Evolutionary conservation across 2,113 vertebrate species (phyloP), one percentile per base, ranked within the genome.

Genomic region (Daphoenositta chrysoptera): DNA sequence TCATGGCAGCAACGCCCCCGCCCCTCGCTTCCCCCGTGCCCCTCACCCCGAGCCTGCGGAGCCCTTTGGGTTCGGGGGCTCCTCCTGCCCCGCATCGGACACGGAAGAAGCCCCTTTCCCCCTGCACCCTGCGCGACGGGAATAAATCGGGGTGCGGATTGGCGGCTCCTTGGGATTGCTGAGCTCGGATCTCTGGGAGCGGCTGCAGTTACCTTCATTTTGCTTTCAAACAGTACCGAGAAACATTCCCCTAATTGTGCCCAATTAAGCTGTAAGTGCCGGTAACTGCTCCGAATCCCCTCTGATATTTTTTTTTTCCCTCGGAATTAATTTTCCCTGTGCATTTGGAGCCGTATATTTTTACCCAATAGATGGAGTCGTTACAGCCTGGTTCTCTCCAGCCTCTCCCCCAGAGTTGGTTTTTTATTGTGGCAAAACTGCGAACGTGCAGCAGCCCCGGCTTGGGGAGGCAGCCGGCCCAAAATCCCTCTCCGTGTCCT

Each of bases 331-430:
- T 85, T 78, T 90, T 77, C 92, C 85, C 2, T 42, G 77, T 68
- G 88, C 76, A 1, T 81, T 83, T 70, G 10, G 47, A 76, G 33
- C 92, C 19, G 37, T 50, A 42, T 50, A 21, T 81, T 89, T 96
- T 81, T 63, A 96, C 96, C 96, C 96, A 91, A 95, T 94, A 97
- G 96, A 94, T 97, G 96, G 96, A 95, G 96, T 94, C 56, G 51
- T 93, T 77, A 58, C 68, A 92, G 92, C 85, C 96, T 64, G 56
- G 27, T 77, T 86, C 17, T 42, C 88, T 66, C 76, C 78, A 77
- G 54, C 84, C 66, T 44, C 70, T 64, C 21, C 4, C 10, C 0
- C 3, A 44, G 42, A 90, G 79, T 64, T 45, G 50, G 24, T 50
- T 39, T 68, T 60, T 40, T 3, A 37, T 50, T 0, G 33, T 69